phyloP scores from a whole-genome alignment of 2,888 invertebrate species.

The Apamea epomidion region DNA sequence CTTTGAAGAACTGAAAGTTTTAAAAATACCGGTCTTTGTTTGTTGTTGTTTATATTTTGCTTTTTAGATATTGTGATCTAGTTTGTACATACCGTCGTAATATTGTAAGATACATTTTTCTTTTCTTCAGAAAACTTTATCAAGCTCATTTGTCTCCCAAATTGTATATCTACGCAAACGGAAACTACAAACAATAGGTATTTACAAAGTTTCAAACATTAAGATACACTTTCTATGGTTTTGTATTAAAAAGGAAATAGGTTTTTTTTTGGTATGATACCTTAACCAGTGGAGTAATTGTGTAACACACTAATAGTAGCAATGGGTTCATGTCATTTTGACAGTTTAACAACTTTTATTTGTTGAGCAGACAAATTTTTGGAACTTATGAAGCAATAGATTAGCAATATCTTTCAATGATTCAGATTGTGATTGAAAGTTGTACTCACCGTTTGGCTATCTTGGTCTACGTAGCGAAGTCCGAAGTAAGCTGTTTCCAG shows the following conservation, averaged over 20 bases:
- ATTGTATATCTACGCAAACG: background rate
- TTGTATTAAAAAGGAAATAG: background rate
- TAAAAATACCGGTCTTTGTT: constrained; percentile 26
- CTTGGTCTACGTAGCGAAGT: constrained; percentile 97
- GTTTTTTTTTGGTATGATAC: too few relatives aligned
- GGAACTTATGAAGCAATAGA: background rate
- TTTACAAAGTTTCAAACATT: background rate
- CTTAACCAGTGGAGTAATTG: background rate
- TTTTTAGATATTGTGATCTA: constrained; percentile 1
- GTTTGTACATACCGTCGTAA: background rate
- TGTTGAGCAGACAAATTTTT: background rate
- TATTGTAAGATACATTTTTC: constrained; percentile 7
- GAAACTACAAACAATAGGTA: background rate
- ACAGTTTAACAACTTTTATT: background rate
- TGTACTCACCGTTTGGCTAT: constrained; percentile 96
- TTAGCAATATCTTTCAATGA: background rate
- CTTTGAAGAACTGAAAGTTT: constrained; percentile 38
- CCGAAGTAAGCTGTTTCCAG: constrained; percentile 99
- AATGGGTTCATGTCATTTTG: background rate
- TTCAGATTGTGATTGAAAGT: background rate
- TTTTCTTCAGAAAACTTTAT: constrained; percentile 5
- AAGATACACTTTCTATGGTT: background rate
- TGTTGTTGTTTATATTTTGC: constrained; percentile 19
- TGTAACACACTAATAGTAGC: background rate
- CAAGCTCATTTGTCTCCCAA: constrained; percentile 7